Conservation (phyloP, 2,113 vertebrate species). For the Saccopteryx bilineata region DNA sequence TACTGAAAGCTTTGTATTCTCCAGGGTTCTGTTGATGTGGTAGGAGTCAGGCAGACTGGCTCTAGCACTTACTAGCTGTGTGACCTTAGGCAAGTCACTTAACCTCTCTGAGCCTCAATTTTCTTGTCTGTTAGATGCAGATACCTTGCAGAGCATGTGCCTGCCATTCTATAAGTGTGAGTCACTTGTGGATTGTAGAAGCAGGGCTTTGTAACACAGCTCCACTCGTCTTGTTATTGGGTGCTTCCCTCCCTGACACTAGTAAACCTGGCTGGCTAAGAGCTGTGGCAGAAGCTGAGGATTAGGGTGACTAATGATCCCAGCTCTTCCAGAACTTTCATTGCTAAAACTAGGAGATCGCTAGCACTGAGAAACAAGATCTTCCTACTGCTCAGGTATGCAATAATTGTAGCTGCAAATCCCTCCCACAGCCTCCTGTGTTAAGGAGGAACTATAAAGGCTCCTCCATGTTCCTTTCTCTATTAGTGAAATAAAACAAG, state of each 20-base stretch:
- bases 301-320: background rate
- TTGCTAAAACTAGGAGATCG: conserved; percentile 1
- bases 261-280: background rate
- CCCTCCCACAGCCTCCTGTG: conserved; percentile 15
- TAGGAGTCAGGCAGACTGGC: conserved; percentile 72
- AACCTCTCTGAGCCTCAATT: conserved; percentile 77
- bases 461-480: background rate
- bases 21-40: conserved; percentile 18
- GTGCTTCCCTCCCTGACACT: background rate
- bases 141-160: conserved; percentile 1
- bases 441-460: conserved; percentile 38
- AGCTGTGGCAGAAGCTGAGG: background rate
- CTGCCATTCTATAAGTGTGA: background rate
- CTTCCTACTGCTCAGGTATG: background rate
- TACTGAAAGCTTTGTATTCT: conserved; percentile 70
- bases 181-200: background rate
- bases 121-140: conserved; percentile 65
- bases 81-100: conserved; percentile 70
- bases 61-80: conserved; percentile 70
- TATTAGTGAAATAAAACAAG: conserved; percentile 39
- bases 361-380: background rate
- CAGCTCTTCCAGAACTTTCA: conserved; percentile 21
- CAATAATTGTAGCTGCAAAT: conserved; percentile 17
- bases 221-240: background rate
- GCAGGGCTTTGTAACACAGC: background rate